phyloP scores from a whole-genome alignment of 2,888 invertebrate genomes.

The Pachymerium ferrugineum region DNA sequence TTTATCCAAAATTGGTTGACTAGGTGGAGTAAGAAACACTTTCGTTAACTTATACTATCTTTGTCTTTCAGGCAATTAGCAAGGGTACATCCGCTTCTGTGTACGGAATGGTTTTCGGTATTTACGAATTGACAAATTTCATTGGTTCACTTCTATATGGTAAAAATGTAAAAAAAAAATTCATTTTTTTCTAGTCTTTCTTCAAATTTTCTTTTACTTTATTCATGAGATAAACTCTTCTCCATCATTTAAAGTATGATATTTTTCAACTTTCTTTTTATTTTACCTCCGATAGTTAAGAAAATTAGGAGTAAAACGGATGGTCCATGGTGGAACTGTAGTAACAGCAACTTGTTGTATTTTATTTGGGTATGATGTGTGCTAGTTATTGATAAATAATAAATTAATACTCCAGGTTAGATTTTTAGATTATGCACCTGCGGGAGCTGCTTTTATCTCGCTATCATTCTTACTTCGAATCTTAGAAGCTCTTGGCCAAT shows the following conservation, averaged over 20 bases:
- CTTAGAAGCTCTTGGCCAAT: slow-evolving; percentile 77
- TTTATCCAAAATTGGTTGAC: neutral
- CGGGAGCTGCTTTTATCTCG: slow-evolving; percentile 63
- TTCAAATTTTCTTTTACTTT: no score
- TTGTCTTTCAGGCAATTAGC: slow-evolving; percentile 60
- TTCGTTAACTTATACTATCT: neutral
- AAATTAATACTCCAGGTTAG: neutral
- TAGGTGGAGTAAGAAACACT: neutral
- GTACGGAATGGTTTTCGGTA: slow-evolving; percentile 80
- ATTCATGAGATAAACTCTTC: no score
- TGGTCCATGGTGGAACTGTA: slow-evolving; percentile 75
- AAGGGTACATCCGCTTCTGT: slow-evolving; percentile 77
- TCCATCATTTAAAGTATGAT: no score
- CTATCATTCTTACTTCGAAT: slow-evolving; percentile 73
- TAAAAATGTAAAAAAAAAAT: neutral
- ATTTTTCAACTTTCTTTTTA: no score
- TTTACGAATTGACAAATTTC: slow-evolving; percentile 77
- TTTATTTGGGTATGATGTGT: slow-evolving; percentile 62
- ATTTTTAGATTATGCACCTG: slow-evolving; percentile 42
- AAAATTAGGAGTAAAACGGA: slow-evolving; percentile 72
- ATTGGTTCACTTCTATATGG: slow-evolving; percentile 70
- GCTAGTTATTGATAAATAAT: neutral
- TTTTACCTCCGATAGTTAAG: no score
- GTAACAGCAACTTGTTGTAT: slow-evolving; percentile 78
- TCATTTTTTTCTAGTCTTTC: neutral